Base-by-base conservation (phyloP, 2,888 invertebrate species). In the Ennomos erosarius region DNA sequence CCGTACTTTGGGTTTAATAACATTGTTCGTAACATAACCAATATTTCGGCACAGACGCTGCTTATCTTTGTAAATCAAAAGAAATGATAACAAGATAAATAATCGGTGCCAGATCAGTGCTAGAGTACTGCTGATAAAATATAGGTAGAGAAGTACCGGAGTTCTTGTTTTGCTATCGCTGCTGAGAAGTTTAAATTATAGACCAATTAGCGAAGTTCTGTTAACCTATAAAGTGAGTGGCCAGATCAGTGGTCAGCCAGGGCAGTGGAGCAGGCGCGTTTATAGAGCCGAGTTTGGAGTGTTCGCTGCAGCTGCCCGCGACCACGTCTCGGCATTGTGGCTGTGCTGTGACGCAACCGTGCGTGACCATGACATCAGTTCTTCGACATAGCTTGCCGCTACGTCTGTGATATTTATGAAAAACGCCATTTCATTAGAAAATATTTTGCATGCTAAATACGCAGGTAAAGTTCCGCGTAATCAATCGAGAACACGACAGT, bases 281-380 rank as follows among this genome's bases (percentile, higher is more conserved):
- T n/a, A n/a, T n/a, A 65, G 68, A 73, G 69, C 74, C 75, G 74
- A 73, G n/a, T n/a, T n/a, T n/a, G n/a, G n/a, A n/a, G 65, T 68
- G 69, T 62, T 26, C 69, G 59, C 39, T 65, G 68, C 65, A 64
- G 58, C 65, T 67, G 70, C 50, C 61, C 63, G 59, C 55, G 50
- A 45, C 53, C 58, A 49, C 54, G 68, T 67, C 65, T 66, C 64
- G 58, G 61, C 69, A 59, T 65, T 67, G 64, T 68, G 58, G 51
- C 55, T 59, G 62, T 87, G 51, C 55, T 59, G 62, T 87, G 87
- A 88, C 84, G 87, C 82, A 88, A 87, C 73, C 67, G 80, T 78
- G 80, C 85, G 84, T 85, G 89, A 85, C 88, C 88, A 78, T 89
- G 88, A 88, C 88, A 87, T 78, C 84, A 73, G 73, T 64, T 62